phyloP scores from a whole-genome alignment of 2,113 vertebrate genomes.

The Corynorhinus townsendii region DNA sequence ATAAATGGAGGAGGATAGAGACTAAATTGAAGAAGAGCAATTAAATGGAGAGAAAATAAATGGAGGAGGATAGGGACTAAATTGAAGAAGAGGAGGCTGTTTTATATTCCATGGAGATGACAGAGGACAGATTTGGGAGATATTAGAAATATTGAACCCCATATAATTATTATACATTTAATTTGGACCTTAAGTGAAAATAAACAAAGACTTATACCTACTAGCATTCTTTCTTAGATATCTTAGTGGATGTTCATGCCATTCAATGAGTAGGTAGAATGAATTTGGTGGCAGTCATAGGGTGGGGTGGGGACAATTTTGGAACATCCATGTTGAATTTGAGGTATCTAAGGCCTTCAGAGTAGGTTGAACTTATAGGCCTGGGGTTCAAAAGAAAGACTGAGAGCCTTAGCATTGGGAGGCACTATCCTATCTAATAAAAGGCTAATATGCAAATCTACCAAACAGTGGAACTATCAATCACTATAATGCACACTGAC shows the following conservation, averaged over 20 bases:
- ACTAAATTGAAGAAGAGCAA: neutral
- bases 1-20: neutral
- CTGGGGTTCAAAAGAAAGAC: neutral
- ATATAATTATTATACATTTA: neutral
- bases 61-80: neutral
- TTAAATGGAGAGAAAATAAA: neutral
- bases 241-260: neutral
- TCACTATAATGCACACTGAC: too few species aligned
- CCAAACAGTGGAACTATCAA: too few species aligned
- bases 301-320: neutral
- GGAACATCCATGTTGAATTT: neutral
- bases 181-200: neutral
- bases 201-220: neutral
- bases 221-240: neutral
- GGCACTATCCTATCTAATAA: neutral
- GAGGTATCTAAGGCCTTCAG: neutral
- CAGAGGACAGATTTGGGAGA: neutral
- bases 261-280: neutral
- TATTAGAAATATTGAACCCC: neutral
- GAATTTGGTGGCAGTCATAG: neutral
- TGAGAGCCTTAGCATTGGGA: neutral
- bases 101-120: accelerated
- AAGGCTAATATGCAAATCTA: too few species aligned
- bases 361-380: neutral
- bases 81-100: neutral